Percentiles rank a stretch among this genome's conserved stretches.
Conservation (phyloP, 1,140 invertebrate genomes). For the Drosophila pectinifera region DNA sequence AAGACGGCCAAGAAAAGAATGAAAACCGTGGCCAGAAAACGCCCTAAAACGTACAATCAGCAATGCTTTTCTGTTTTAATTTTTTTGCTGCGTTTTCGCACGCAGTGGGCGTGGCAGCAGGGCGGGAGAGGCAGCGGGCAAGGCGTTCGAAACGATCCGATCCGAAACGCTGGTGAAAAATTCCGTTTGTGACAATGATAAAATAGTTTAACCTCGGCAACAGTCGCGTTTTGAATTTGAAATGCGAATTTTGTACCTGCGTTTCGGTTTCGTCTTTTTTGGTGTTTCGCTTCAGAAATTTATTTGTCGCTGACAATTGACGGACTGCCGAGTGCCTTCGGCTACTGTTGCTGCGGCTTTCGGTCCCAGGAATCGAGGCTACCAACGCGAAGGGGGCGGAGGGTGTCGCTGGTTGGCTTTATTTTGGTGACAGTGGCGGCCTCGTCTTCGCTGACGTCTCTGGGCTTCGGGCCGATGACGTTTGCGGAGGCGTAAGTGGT, state of each 20-base stretch:
- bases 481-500: conserved; percentile 32
- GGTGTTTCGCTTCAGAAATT: conserved; percentile 72
- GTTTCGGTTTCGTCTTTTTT: conserved; percentile 51
- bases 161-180: conserved; percentile 74
- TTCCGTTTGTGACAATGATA: conserved; percentile 84
- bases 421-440: conserved; percentile 65
- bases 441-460: conserved; percentile 22
- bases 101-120: conserved; percentile 57
- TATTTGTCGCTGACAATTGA: conserved; percentile 56
- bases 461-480: conserved; percentile 6
- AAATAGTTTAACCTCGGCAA: conserved; percentile 82
- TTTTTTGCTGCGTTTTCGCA: conserved; percentile 77
- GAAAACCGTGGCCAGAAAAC: conserved; percentile 79
- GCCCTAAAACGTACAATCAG: conserved; percentile 76
- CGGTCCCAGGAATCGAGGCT: conserved; percentile 37
- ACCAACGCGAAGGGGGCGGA: conserved; percentile 3
- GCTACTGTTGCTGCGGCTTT: conserved; percentile 55
- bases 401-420: conserved; percentile 43
- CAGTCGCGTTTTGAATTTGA: conserved; percentile 83
- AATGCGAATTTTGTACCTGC: conserved; percentile 67
- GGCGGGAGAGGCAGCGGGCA: conserved; percentile 16
- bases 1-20: conserved; percentile 39
- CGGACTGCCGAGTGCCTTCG: conserved; percentile 30
- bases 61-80: conserved; percentile 12
- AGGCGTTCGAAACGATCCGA: conserved; percentile 59